Percentiles rank a stretch among this genome's conserved stretches.
phyloP scores from a whole-genome alignment of 2,888 invertebrate species.

The Metallyticus violacea region DNA sequence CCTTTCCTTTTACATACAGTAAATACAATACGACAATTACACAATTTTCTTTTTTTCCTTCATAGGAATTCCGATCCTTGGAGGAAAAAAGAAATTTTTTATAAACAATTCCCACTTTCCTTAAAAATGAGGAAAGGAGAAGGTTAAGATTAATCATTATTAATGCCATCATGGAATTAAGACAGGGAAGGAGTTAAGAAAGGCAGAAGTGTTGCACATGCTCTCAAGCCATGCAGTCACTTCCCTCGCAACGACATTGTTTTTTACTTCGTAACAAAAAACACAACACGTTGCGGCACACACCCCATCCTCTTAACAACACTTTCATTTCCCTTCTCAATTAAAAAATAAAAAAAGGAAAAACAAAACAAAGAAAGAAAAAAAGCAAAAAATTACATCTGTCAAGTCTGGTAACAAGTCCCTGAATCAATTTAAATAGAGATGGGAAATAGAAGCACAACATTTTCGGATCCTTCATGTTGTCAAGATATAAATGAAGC shows the following conservation, averaged over 20 bases:
- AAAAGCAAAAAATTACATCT: slow-evolving; percentile 3
- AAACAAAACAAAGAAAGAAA: background rate
- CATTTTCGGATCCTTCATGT: background rate
- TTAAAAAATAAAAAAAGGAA: slow-evolving; percentile 8
- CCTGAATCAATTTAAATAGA: slow-evolving; percentile 25
- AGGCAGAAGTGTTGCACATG: slow-evolving; percentile 23
- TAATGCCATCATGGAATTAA: slow-evolving; percentile 34
- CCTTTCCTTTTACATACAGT: slow-evolving; percentile 33
- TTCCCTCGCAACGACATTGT: slow-evolving; percentile 3
- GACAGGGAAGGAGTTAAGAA: slow-evolving; percentile 29
- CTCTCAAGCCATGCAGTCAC: slow-evolving; percentile 8
- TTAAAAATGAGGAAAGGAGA: slow-evolving; percentile 19
- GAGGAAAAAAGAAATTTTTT: background rate
- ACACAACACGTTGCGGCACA: slow-evolving; percentile 17
- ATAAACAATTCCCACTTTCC: slow-evolving; percentile 20
- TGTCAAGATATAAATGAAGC: background rate
- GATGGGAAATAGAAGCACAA: slow-evolving; percentile 2
- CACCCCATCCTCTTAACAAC: slow-evolving; percentile 18
- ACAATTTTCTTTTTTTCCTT: slow-evolving; percentile 6
- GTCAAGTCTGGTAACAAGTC: slow-evolving; percentile 21
- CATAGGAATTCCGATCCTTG: background rate
- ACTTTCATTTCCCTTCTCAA: slow-evolving; percentile 11
- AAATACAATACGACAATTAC: slow-evolving; percentile 27
- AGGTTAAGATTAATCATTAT: slow-evolving; percentile 5
- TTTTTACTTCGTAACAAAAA: slow-evolving; percentile 8